Evolutionary conservation across 1,140 invertebrate genomes (phyloP).

Genomic region (Lordiphosa stackelbergi): DNA sequence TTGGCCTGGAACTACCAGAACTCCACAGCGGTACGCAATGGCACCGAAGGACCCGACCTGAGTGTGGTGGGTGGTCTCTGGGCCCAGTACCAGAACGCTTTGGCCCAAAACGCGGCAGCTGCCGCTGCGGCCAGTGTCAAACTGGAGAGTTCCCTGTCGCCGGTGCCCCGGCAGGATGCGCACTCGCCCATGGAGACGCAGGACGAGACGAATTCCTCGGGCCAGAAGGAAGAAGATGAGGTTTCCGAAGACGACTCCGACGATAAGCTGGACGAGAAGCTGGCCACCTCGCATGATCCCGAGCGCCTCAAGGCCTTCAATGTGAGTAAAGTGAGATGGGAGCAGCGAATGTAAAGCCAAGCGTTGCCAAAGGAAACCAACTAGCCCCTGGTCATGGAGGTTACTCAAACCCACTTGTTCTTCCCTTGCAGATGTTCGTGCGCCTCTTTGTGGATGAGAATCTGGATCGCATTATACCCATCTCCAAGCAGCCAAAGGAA

Average conservation of each 20-base stretch:
- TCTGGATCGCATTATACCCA: constrained; percentile 95
- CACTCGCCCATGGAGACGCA: constrained; percentile 82
- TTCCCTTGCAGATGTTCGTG: constrained; percentile 93
- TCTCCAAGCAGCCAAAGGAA: constrained; percentile 98
- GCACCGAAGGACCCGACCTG: constrained; percentile 74
- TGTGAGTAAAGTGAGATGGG: constrained; percentile 81
- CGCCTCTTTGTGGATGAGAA: constrained; percentile 98
- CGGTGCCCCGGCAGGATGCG: constrained; percentile 63
- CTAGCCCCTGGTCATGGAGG: constrained; percentile 1
- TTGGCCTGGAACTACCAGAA: constrained; percentile 89
- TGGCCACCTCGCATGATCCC: constrained; percentile 89
- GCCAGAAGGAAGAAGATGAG: constrained; percentile 96
- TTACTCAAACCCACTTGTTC: constrained; percentile 5
- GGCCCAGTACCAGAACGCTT: constrained; percentile 84
- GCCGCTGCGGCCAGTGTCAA: constrained; percentile 59
- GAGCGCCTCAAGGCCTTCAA: constrained; percentile 98
- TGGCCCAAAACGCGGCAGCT: constrained; percentile 69
- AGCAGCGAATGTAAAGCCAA: constrained; percentile 64
- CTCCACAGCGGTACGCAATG: constrained; percentile 80
- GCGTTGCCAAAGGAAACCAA: constrained; percentile 58
- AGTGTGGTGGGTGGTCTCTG: constrained; percentile 84
- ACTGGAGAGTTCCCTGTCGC: constrained; percentile 69
- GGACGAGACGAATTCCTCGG: constrained; percentile 94
- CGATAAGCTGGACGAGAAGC: constrained; percentile 89
- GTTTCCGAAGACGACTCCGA: constrained; percentile 94